Base-by-base conservation (phyloP, 2,888 invertebrate species). In the Drosophila sordidula region DNA sequence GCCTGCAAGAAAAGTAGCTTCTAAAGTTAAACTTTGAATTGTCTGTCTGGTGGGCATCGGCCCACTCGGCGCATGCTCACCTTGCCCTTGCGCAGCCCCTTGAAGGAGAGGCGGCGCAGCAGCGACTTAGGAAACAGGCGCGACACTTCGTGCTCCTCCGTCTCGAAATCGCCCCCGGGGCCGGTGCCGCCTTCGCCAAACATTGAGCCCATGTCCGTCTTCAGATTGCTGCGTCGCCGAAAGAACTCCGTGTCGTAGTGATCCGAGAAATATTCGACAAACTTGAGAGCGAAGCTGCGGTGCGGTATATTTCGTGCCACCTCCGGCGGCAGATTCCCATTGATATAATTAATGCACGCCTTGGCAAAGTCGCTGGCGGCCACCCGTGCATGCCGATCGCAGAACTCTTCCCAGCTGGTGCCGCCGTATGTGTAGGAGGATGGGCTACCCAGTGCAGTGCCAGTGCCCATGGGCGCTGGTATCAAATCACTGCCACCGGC, bases 341-440 rank as follows among this genome's bases (percentile, higher is more conserved):
- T 95, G 72, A 97, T 94, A 90, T 95, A 97, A 78, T 95, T 95
- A 78, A 96, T 94, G 92, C 97, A 97, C 87, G 96, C 96, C 93
- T 96, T 96, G 85, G 97, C 96, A 92, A 98, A 98, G 93, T 97
- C 97, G 89, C 96, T 95, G 68, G 97, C 97, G 62, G 97, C 96
- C 69, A 95, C 94, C 89, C 95, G 95, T 66, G 97, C 97, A 93
- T 97, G 97, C 91, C 97, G 95, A 92, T 97, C 96, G 93, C 97
- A 97, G 92, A 97, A 96, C 92, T 97, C 96, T 90, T 95, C 94
- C 97, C 97, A 97, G 92, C 94, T 94, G 91, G 94, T 94, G 91
- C 94, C 94, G 39, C 76, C 78, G 65, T 84, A 86, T 12, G 82
- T 78, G 36, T 72, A 85, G 5, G 82, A 59, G 46, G 82, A 59